Evolutionary conservation across 1,140 invertebrate genomes (phyloP).

Genomic region (Zaprionus tsacasi): DNA sequence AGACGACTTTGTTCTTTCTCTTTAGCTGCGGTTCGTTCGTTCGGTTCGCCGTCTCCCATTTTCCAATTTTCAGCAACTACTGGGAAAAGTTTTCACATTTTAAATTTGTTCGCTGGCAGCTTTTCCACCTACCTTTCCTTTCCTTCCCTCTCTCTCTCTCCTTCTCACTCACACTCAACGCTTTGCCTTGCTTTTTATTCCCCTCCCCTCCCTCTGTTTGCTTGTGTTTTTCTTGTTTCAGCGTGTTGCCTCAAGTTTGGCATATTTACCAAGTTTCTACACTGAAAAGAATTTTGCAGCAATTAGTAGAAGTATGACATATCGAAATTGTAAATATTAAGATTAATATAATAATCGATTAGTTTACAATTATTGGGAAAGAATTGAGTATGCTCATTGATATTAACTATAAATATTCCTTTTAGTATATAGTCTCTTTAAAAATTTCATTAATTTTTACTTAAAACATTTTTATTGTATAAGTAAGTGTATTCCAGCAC

Average conservation of each 20-base stretch:
- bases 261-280: conserved; percentile 16
- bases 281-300: conserved; percentile 10
- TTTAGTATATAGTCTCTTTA: too few relatives aligned
- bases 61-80: conserved; percentile 59
- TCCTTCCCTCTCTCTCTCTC: not conserved
- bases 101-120: conserved; percentile 75
- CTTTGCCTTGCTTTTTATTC: conserved; percentile 2
- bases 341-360: too few relatives aligned
- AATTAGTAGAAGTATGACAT: not conserved
- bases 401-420: too few relatives aligned
- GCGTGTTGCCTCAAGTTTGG: conserved; percentile 12
- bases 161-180: conserved; percentile 3
- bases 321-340: too few relatives aligned
- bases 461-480: too few relatives aligned
- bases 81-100: conserved; percentile 70
- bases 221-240: conserved; percentile 12
- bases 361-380: too few relatives aligned
- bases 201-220: not conserved
- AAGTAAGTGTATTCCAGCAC: too few relatives aligned
- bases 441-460: too few relatives aligned
- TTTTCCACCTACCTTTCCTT: conserved; percentile 30
- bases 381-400: too few relatives aligned
- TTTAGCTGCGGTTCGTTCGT: conserved; percentile 64
- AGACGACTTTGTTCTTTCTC: conserved; percentile 48
- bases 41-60: conserved; percentile 48